Base-by-base conservation (phyloP, 2,888 invertebrate genomes). In the Agrochola circellaris region DNA sequence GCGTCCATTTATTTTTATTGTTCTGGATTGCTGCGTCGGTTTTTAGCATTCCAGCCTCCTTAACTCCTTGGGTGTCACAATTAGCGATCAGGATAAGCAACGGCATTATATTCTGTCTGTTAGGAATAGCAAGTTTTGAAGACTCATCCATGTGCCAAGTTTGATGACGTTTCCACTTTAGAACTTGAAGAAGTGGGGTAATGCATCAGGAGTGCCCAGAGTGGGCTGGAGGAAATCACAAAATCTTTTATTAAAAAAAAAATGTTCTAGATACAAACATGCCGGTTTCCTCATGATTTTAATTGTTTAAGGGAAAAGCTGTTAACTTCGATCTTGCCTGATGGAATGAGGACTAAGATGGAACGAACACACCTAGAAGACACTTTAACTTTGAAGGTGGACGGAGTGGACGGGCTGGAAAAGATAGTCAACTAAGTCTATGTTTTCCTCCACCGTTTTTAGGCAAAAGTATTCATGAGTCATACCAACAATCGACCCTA, bases 401-500 rank as follows among this genome's bases (percentile, higher is more conserved):
- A 30, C 13, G 7, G 5, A 34, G 34, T 3, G 34, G 34, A 4
- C 34, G 34, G 34, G 34, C 3, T 3, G 34, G 34, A 34, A 34
- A 34, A 34, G n/a, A n/a, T 5, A 34, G 30, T 34, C 38, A 38
- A 7, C 7, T 38, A 38, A 7, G 38, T 56, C 20, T 15, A n/a
- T 1, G 17, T 30, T 70, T 60, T 48, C 3, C 23, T 30, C 6
- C 38, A 51, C 5, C 13, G 6, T 30, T 48, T 51, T 20, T 51
- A 9, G 51, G 51, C 23, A 51, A 2, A 23, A 8, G 20, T 51
- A 20, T 51, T 8, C 2, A 58, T 82, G 61, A 79, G 51, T 82
- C 66, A 77, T 62, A 62, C 2, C 15, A 23, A 82, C 67, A 56
- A n/a, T 23, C 30, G 11, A 34, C 64, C 26, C 62, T 42, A 45